phyloP scores from a whole-genome alignment of 64 coral and sea anemone genomes.

The Orbicella faveolata region DNA sequence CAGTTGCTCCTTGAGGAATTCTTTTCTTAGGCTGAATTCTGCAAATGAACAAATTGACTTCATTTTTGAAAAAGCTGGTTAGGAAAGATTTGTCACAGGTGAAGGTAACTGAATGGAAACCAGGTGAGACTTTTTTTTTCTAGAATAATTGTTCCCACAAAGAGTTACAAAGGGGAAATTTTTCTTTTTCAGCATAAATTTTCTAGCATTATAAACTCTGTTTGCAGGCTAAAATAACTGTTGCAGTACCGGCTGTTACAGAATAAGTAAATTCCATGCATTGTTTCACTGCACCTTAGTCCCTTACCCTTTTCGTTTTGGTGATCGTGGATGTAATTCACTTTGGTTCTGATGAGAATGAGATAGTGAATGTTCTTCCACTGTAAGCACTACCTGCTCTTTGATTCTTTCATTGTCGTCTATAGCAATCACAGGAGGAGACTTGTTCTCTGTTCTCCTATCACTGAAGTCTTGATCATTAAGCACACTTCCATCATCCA shows the following conservation, averaged over 20 bases:
- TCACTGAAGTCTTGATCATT: background rate
- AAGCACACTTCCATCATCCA: background rate
- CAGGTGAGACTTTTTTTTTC: no score
- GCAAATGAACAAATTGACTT: background rate
- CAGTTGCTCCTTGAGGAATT: background rate
- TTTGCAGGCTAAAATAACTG: no score
- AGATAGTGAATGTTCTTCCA: background rate
- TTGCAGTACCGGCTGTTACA: no score
- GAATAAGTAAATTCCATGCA: no score
- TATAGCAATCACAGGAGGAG: conserved; percentile 19
- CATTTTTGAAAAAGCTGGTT: background rate
- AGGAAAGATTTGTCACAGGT: no score
- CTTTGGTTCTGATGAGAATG: background rate
- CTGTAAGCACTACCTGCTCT: background rate
- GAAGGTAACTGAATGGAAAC: no score
- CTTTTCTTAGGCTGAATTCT: conserved; percentile 24
- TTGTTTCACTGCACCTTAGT: no score
- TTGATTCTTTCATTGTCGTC: background rate
- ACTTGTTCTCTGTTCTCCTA: background rate
- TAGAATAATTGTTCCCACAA: no score
- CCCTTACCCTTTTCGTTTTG: conserved; percentile 36
- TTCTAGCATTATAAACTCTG: no score
- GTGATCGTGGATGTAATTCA: conserved; percentile 17
- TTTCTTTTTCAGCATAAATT: background rate
- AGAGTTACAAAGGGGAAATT: background rate